Evolutionary conservation across 2,888 invertebrate species (phyloP).

Genomic region (Acanthosepion lycidas): DNA sequence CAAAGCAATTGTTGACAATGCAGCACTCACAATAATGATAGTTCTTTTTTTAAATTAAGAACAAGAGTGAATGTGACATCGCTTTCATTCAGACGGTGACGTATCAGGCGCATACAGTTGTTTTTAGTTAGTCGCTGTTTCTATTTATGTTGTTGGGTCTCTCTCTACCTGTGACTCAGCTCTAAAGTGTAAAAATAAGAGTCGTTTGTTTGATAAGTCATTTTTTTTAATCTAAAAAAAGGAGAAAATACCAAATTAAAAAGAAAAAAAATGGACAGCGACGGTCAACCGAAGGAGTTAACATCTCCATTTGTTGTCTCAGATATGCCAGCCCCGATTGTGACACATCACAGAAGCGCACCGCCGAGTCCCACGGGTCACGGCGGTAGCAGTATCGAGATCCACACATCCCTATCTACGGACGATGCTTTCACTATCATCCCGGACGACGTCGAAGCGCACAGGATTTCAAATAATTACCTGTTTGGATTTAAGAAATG

Average conservation of each 20-base stretch:
- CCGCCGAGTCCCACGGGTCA: constrained; percentile 36
- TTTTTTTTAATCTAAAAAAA: no score
- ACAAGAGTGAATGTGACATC: not conserved
- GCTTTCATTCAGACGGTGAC: not conserved
- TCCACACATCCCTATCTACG: constrained; percentile 24
- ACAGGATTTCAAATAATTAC: constrained; percentile 68
- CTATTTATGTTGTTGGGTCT: not conserved
- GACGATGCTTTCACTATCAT: constrained; percentile 43
- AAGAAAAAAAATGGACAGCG: not conserved
- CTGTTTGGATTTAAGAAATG: constrained; percentile 73
- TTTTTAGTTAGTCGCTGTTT: not conserved
- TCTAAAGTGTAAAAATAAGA: not conserved
- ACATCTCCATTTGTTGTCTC: not conserved
- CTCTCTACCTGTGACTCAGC: not conserved
- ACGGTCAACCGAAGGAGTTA: not conserved
- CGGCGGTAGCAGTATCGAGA: not conserved
- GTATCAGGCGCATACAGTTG: not conserved
- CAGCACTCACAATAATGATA: not conserved
- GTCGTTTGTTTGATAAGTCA: not conserved
- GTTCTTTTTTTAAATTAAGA: not conserved
- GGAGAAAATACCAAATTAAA: not conserved
- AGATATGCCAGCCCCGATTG: not conserved
- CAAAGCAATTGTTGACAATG: not conserved
- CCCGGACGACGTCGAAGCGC: constrained; percentile 65
- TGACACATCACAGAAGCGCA: constrained; percentile 10